Conservation (phyloP, 2,113 vertebrate genomes). For the Myrmecobius fasciatus region DNA sequence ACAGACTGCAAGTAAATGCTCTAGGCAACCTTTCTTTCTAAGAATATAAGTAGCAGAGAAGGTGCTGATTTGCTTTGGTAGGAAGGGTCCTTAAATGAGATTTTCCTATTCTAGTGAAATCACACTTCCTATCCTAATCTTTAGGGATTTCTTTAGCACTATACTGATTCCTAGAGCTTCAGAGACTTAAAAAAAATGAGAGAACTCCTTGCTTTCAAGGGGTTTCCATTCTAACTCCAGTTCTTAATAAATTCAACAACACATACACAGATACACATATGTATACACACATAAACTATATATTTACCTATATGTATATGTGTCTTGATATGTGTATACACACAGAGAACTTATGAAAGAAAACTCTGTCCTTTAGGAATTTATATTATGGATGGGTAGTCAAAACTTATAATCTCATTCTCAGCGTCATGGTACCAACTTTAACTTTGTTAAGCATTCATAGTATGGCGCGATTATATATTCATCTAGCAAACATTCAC, state of each 20-base stretch:
- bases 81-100: neutral
- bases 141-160: neutral
- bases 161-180: neutral
- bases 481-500: neutral
- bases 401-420: neutral
- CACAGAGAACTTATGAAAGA: no score
- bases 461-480: neutral
- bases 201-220: neutral
- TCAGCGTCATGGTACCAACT: neutral
- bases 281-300: no score
- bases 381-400: neutral
- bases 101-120: neutral
- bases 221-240: neutral
- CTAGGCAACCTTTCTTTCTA: neutral
- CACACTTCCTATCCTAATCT: neutral
- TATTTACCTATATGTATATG: neutral
- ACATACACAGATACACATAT: neutral
- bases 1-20: neutral
- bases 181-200: neutral
- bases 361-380: neutral
- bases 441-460: neutral
- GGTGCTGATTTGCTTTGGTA: neutral
- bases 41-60: neutral
- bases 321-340: neutral
- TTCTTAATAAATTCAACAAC: neutral